Evolutionary conservation across 2,888 invertebrate genomes (phyloP), one percentile per base, ranked within the genome.

Genomic region (Mythimna vitellina): DNA sequence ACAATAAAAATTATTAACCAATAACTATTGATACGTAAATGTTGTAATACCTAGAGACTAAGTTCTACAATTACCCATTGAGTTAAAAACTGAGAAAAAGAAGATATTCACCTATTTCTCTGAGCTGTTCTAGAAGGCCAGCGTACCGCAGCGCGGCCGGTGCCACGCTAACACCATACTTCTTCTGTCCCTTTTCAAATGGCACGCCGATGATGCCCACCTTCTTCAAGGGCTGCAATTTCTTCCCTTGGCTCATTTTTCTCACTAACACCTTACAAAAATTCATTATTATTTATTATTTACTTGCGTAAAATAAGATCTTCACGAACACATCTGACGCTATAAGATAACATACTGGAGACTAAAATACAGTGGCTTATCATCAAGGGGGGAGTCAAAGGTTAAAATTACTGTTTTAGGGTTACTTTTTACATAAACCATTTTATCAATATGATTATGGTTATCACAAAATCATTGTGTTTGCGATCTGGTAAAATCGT

Each of bases 171-270:
- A 98, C 98, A 35, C 98, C 98, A 85, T 95, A 94, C 89, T 97
- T 98, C 79, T 95, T 96, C 92, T 98, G 98, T 0, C 98, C 98
- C 88, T 98, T 98, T 83, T 97, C 97, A 88, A 98, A 98, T 8
- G 98, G 98, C 51, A 98, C 98, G n/a, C 98, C 98, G 70, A 98
- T 94, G 85, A 98, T 96, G 56, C 98, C 98, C 62, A 98, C 96
- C 93, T 96, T 97, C 51, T 90, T 89, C 82, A 95, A 84, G 3
- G 93, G 91, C 77, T 91, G 86, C 92, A 90, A 93, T 80, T 90
- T 91, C 81, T 88, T 90, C 66, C 64, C 69, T 63, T 89, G 88
- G 81, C 93, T 94, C 93, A 95, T 93, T 68, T 88, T 94, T 82
- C 95, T 89, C 79, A 89, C 86, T 76, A 93, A 88, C 65, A 92